Percentiles rank a stretch among this genome's conserved stretches.
These are phyloP conservation scores for Manis javanica DNA, from an alignment of 2,797 vertebrate genomes.

Conservation along the genomic window DNA sequence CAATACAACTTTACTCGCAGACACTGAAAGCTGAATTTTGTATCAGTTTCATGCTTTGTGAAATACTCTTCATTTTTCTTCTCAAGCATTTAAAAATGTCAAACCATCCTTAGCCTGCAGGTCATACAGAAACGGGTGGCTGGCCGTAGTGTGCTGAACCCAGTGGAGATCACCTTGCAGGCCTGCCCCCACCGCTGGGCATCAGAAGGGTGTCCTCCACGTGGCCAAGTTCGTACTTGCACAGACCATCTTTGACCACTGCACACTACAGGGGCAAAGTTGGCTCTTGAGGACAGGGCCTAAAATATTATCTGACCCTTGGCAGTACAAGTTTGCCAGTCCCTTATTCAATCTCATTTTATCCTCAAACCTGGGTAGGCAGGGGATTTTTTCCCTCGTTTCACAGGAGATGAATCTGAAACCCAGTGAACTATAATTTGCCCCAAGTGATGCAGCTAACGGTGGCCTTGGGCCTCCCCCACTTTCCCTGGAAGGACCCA, in stretches of 20 bases:
- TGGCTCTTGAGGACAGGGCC: background rate
- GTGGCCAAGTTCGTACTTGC: fast-evolving
- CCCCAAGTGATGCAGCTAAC: background rate
- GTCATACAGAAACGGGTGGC: background rate
- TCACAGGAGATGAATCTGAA: background rate
- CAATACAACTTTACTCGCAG: background rate
- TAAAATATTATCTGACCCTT: background rate
- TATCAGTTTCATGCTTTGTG: background rate
- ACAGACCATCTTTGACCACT: background rate
- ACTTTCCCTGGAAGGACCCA: background rate
- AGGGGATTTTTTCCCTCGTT: background rate
- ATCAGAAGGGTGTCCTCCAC: background rate
- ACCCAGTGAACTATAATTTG: background rate
- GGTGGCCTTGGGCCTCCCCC: background rate
- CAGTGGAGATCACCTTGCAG: background rate
- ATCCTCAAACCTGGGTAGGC: background rate
- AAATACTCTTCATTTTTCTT: background rate
- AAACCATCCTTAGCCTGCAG: background rate
- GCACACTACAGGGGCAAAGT: background rate
- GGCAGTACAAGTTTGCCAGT: background rate
- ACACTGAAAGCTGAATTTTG: background rate
- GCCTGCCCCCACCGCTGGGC: background rate
- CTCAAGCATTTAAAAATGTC: background rate
- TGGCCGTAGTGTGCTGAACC: background rate
- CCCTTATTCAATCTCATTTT: background rate